A percentile compares a stretch with the other conserved stretches of the same genome.
Conservation (phyloP, 2,888 invertebrate genomes). For the Sesia bembeciformis region DNA sequence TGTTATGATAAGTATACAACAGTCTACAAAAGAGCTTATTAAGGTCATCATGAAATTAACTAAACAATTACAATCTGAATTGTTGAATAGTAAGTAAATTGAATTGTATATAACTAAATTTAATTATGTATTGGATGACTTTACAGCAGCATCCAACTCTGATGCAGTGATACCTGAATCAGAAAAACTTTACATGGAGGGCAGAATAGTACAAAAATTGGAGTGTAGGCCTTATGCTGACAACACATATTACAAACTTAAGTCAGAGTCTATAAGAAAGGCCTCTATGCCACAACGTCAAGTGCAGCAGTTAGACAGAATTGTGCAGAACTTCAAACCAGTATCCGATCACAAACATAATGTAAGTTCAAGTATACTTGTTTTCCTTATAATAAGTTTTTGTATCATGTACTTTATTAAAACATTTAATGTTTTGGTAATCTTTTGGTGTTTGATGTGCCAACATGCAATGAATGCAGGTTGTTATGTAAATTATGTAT, state of each 20-base stretch:
- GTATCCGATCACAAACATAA: conserved; percentile 93
- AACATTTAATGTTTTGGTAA: neutral
- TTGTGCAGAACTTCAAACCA: conserved; percentile 94
- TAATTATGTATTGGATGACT: neutral
- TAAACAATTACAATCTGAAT: neutral
- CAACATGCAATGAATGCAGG: neutral
- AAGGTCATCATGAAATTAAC: neutral
- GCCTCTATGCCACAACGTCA: conserved; percentile 90
- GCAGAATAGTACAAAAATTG: conserved; percentile 95
- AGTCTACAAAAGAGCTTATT: no score
- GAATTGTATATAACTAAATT: no score
- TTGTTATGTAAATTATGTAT: neutral
- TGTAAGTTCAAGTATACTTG: conserved; percentile 70
- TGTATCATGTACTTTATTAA: neutral
- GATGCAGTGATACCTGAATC: conserved; percentile 83
- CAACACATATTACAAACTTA: conserved; percentile 91
- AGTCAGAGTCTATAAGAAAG: conserved; percentile 88
- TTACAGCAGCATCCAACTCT: conserved; percentile 71
- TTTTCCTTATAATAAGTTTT: neutral
- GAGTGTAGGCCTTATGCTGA: conserved; percentile 95
- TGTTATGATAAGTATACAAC: neutral
- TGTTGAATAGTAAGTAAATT: no score
- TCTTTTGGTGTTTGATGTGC: neutral
- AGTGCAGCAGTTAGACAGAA: conserved; percentile 89
- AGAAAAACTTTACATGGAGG: conserved; percentile 92